Evolutionary conservation across 2,888 invertebrate species (phyloP), one percentile per base, ranked within the genome.

Genomic region (Cylloceria caligata): DNA sequence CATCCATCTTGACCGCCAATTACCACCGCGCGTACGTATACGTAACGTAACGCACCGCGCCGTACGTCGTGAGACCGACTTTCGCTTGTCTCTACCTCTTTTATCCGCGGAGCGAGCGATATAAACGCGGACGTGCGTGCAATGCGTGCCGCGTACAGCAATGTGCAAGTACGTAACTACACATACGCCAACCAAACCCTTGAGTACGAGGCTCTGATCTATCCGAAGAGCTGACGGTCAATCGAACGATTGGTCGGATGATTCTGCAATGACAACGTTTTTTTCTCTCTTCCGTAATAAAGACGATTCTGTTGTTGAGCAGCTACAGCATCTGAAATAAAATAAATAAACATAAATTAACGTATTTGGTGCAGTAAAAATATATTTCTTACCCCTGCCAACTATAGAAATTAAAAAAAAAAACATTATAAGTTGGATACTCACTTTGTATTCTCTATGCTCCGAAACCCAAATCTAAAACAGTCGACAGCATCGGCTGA

Each of bases 1-100:
- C 90, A 92, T 92, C 88, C 89, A 89, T 92, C 91, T 92, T 91
- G 88, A 80, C 88, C 88, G 89, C 90, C 91, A 92, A 92, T 92
- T 92, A 92, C 88, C 83, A 81, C 86, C 83, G 84, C 84, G 83
- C 84, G 80, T 77, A 78, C 65, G 62, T 74, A 74, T 73, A 68
- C 68, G 67, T 68, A 57, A 65, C 34, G 36, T 39, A n/a, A 49
- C 13, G 36, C 52, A 16, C 34, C 3, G 11, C 36, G 60, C 11
- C 11, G 55, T 64, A 65, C 55, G 39, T 64, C 21, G 30, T 34
- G 0, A 47, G 45, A 45, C n/a, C 16, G 16, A 45, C 45, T 5
- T 16, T 16, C 45, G 45, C n/a, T 16, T n/a, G 16, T 45, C 5
- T 45, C 45, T 45, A 36, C 13, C 34, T 19, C 42, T 71, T 57